Evolutionary conservation across 2,888 invertebrate species (phyloP).

Genomic region (Callimorpha dominula): DNA sequence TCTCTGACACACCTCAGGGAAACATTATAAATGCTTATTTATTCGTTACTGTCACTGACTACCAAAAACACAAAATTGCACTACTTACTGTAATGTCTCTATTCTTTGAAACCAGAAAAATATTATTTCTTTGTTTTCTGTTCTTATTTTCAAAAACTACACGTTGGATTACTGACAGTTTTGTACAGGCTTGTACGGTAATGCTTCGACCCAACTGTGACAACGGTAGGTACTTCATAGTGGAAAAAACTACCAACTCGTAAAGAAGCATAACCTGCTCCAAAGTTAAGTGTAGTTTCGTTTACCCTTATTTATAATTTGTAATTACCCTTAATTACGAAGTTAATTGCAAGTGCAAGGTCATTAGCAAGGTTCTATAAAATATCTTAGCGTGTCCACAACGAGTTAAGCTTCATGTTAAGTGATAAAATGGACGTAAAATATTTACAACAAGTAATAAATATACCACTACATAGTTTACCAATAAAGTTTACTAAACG

Average conservation of each 20-base stretch:
- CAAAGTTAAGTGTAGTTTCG: background rate
- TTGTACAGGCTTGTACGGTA: background rate
- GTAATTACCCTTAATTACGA: background rate
- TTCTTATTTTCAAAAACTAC: too few relatives aligned
- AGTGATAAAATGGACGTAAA: conserved; percentile 12
- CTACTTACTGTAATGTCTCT: background rate
- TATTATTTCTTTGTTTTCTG: background rate
- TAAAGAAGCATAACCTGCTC: background rate
- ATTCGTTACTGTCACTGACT: too few relatives aligned
- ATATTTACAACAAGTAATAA: conserved; percentile 13
- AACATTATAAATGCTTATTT: too few relatives aligned
- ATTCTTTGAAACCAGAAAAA: background rate
- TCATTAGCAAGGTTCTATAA: background rate
- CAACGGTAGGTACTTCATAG: background rate
- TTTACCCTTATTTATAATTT: background rate
- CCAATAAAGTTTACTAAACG: conserved; percentile 3
- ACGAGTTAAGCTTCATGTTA: conserved; percentile 5
- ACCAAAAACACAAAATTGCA: too few relatives aligned
- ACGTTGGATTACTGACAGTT: background rate
- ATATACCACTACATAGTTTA: conserved; percentile 13
- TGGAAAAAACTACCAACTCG: background rate
- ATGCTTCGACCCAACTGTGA: background rate
- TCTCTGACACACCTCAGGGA: too few relatives aligned
- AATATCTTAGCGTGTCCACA: background rate
- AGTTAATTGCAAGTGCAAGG: background rate